Evolutionary conservation across 2,113 vertebrate genomes (phyloP).

Genomic region (Corydoras sp.): DNA sequence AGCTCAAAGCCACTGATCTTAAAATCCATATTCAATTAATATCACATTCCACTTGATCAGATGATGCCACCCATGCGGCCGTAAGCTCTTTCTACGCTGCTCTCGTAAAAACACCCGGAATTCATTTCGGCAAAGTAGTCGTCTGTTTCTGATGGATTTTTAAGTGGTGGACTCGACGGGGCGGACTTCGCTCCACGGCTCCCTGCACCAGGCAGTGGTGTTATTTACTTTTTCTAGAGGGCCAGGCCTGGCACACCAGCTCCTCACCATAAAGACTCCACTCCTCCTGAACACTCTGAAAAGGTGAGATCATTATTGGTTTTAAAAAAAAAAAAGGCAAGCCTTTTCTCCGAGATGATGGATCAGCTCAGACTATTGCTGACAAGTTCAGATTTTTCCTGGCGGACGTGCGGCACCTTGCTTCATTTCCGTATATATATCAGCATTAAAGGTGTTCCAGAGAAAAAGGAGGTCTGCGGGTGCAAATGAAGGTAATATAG

Average conservation of each 20-base stretch:
- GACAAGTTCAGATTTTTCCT: constrained; percentile 18
- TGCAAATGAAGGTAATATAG: constrained; percentile 1
- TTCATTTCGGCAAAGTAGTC: background rate
- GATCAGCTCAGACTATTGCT: constrained; percentile 4
- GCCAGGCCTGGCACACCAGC: constrained; percentile 3
- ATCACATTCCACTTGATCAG: no score
- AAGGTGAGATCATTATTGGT: constrained; percentile 2
- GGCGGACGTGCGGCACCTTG: constrained; percentile 5
- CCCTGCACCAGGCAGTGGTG: background rate
- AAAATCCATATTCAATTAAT: no score
- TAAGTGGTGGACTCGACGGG: constrained; percentile 14
- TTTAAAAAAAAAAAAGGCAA: background rate
- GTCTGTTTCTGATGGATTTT: constrained; percentile 19
- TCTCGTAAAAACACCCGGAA: no score
- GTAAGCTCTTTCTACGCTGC: no score
- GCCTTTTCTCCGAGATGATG: constrained; percentile 10
- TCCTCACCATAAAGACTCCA: background rate
- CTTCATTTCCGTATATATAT: constrained; percentile 11
- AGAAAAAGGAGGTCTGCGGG: background rate
- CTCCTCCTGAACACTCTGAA: constrained; percentile 1
- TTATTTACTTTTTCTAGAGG: constrained; percentile 18
- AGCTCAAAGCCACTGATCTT: no score
- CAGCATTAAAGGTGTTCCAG: background rate
- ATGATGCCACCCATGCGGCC: no score
- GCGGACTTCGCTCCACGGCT: constrained; percentile 12